phyloP scores from a whole-genome alignment of 2,797 vertebrate genomes.

The Falco berigora region DNA sequence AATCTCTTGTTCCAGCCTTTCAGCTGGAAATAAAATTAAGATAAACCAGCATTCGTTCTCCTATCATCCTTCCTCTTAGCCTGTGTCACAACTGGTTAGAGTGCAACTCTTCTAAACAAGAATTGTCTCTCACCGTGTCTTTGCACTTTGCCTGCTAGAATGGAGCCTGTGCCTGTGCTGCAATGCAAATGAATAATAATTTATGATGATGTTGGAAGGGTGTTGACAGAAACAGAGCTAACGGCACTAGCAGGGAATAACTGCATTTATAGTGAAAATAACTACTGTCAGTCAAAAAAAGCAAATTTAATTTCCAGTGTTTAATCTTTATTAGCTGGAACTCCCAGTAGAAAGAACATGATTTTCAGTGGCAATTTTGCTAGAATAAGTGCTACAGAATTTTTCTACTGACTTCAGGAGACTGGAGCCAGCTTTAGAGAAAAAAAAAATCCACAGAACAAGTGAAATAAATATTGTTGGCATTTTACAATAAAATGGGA shows the following conservation, averaged over 20 bases:
- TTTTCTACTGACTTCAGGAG: neutral
- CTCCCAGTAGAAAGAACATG: neutral
- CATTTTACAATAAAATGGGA: constrained; percentile 18
- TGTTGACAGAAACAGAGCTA: constrained; percentile 19
- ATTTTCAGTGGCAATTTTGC: neutral
- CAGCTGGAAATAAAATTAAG: neutral
- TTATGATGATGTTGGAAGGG: neutral
- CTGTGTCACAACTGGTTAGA: constrained; percentile 15
- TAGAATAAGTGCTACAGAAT: neutral
- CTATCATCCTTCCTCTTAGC: neutral
- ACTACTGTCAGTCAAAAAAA: neutral
- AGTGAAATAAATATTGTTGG: constrained; percentile 33
- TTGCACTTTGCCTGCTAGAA: neutral
- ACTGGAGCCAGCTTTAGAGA: neutral
- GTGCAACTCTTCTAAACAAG: neutral
- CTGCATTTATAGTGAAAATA: neutral
- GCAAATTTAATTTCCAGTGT: neutral
- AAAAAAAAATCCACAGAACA: neutral
- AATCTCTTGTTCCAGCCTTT: neutral
- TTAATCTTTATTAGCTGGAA: neutral
- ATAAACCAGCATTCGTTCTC: neutral
- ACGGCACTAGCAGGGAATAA: neutral
- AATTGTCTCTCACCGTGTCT: constrained; percentile 27
- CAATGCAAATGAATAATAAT: neutral
- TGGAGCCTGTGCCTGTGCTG: neutral